These are phyloP conservation scores for Zaprionus tsacasi DNA, from an alignment of 1,140 invertebrate species.

Conservation along the genomic window DNA sequence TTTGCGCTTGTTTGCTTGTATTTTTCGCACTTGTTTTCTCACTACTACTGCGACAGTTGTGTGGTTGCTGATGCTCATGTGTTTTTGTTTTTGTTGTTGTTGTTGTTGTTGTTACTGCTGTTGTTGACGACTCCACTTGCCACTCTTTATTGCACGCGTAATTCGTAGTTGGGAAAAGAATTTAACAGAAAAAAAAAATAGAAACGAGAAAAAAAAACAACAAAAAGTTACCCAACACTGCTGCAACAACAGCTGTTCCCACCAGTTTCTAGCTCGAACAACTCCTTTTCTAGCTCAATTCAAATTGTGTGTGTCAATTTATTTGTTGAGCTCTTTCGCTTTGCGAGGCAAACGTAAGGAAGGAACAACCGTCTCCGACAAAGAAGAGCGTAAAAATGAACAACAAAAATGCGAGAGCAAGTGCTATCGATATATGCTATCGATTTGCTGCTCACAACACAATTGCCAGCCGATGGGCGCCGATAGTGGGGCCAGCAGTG, in stretches of 20 bases:
- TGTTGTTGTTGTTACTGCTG: constrained; percentile 17
- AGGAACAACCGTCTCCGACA: constrained; percentile 49
- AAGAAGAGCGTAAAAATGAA: constrained; percentile 54
- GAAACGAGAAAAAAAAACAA: constrained; percentile 23
- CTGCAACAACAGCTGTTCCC: constrained; percentile 52
- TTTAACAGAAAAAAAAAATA: constrained; percentile 22
- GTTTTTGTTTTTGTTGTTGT: constrained; percentile 13
- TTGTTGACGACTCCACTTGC: constrained; percentile 7
- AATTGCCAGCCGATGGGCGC: not conserved
- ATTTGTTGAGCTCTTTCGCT: constrained; percentile 42
- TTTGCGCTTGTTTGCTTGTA: constrained; percentile 40
- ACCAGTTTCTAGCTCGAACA: constrained; percentile 39
- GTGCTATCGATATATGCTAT: constrained; percentile 19
- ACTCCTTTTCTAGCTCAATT: constrained; percentile 45
- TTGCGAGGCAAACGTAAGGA: constrained; percentile 26
- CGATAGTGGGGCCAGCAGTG: not conserved
- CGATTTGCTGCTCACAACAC: not conserved
- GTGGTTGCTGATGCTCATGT: constrained; percentile 10
- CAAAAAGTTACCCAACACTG: constrained; percentile 54
- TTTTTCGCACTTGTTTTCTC: constrained; percentile 54
- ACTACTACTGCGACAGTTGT: constrained; percentile 36
- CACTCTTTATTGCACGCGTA: constrained; percentile 42
- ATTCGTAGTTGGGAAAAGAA: constrained; percentile 23
- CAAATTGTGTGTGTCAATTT: constrained; percentile 44
- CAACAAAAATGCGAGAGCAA: constrained; percentile 41